A percentile compares a stretch with the other conserved stretches of the same genome.
Evolutionary conservation across 2,797 vertebrate species (phyloP).

Genomic region (Bryconaethiops microstoma): DNA sequence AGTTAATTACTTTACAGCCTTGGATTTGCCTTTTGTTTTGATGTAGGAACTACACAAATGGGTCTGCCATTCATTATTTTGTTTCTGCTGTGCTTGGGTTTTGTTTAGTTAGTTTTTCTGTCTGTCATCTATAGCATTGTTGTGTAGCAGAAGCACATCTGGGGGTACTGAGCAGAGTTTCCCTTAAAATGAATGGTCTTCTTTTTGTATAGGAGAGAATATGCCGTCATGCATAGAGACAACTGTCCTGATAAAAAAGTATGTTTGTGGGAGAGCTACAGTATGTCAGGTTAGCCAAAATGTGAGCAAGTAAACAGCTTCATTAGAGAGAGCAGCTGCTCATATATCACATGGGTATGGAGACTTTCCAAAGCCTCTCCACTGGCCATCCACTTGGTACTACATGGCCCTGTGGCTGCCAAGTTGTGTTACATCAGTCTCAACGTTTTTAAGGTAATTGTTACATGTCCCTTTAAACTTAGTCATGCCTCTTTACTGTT

Average conservation of each 20-base stretch:
- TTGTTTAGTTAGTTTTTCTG: conserved; percentile 23
- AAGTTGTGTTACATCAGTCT: conserved; percentile 24
- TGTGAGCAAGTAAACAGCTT: conserved; percentile 53
- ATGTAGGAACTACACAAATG: background rate
- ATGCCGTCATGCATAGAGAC: conserved; percentile 63
- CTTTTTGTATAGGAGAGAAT: conserved; percentile 58
- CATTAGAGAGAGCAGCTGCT: conserved; percentile 59
- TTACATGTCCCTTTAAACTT: conserved; percentile 6
- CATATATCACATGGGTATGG: conserved; percentile 55
- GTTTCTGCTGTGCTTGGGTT: background rate
- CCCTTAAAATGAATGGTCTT: conserved; percentile 60
- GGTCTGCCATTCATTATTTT: background rate
- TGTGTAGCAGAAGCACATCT: conserved; percentile 59
- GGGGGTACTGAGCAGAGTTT: conserved; percentile 62
- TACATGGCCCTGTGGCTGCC: conserved; percentile 7
- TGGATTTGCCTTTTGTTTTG: conserved; percentile 5
- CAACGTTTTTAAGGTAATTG: background rate
- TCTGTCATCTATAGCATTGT: conserved; percentile 61
- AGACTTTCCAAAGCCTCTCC: conserved; percentile 56
- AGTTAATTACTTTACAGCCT: background rate
- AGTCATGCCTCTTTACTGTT: background rate
- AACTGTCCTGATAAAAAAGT: conserved; percentile 66
- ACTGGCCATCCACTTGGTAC: conserved; percentile 30
- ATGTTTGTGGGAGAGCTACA: conserved; percentile 44
- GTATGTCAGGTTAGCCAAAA: conserved; percentile 54